Evolutionary conservation across 1,140 invertebrate species (phyloP).

Genomic region (Leptinotarsa defecta): DNA sequence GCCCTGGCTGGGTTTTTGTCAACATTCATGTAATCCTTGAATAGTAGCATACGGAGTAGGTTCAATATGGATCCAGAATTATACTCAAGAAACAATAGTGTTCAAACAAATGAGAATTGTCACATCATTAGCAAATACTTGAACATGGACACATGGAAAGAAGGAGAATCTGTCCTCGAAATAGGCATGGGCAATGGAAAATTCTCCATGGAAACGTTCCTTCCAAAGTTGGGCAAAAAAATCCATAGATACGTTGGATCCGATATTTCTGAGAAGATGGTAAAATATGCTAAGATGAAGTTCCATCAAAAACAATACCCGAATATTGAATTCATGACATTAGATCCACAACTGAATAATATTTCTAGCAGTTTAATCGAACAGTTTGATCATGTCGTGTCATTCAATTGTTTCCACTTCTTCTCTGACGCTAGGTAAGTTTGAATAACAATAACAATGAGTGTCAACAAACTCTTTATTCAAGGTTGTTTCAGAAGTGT

Average conservation of each 20-base stretch:
- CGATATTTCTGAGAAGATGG: not conserved
- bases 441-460: no score
- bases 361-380: not conserved
- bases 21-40: no score
- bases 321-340: not conserved
- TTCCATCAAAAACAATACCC: not conserved
- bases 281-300: not conserved
- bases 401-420: not conserved
- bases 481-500: no score
- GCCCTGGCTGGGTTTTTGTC: no score
- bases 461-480: no score
- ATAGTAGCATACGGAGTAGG: no score
- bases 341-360: not conserved
- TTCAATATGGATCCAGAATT: not conserved
- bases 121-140: not conserved
- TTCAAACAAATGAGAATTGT: not conserved
- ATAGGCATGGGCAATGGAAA: not conserved
- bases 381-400: not conserved
- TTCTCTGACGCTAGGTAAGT: not conserved
- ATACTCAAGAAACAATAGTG: not conserved
- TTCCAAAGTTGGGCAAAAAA: not conserved
- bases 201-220: not conserved
- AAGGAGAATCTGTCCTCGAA: not conserved
- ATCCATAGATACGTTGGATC: not conserved
- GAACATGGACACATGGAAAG: not conserved